These are phyloP conservation scores for Anguilla anguilla DNA, from an alignment of 2,797 vertebrate genomes.

Conservation along the genomic window DNA sequence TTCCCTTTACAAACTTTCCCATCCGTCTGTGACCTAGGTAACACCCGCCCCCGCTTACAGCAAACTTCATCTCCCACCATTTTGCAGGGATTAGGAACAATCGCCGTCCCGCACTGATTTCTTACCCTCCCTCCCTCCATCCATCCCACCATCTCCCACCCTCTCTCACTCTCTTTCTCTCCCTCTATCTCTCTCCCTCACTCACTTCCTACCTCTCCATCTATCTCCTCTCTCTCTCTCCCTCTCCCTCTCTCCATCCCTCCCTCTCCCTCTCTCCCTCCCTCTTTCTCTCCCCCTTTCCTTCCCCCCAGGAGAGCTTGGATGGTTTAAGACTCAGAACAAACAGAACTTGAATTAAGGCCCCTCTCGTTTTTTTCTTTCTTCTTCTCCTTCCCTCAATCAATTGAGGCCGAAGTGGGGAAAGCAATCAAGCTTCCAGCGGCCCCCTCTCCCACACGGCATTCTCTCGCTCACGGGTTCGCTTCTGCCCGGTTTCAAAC, in stretches of 20 bases:
- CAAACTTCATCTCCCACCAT: constrained; percentile 88
- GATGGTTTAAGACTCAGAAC: constrained; percentile 84
- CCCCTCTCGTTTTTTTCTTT: constrained; percentile 26
- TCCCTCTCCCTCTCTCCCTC: too few species aligned
- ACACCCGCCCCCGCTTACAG: constrained; percentile 83
- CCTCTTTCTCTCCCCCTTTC: not conserved
- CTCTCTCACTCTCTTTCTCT: not conserved
- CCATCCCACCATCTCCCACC: not conserved
- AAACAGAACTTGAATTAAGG: constrained; percentile 85
- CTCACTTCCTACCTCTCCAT: too few species aligned
- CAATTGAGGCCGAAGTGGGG: constrained; percentile 75
- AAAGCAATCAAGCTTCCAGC: constrained; percentile 77
- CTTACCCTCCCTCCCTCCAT: constrained; percentile 71
- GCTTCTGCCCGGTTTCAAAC: constrained; percentile 64
- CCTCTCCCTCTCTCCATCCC: too few species aligned
- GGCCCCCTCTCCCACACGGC: constrained; percentile 61
- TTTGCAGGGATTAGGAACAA: constrained; percentile 88
- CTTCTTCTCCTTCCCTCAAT: constrained; percentile 21
- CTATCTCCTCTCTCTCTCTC: too few species aligned
- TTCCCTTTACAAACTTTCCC: constrained; percentile 83
- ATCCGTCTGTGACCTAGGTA: constrained; percentile 89
- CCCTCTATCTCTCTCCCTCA: constrained; percentile 19
- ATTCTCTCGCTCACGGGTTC: constrained; percentile 70
- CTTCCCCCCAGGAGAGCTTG: constrained; percentile 66
- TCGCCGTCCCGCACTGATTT: constrained; percentile 80